Evolutionary conservation across 2,113 vertebrate species (phyloP), one percentile per base, ranked within the genome.

Genomic region (Platanista minor): DNA sequence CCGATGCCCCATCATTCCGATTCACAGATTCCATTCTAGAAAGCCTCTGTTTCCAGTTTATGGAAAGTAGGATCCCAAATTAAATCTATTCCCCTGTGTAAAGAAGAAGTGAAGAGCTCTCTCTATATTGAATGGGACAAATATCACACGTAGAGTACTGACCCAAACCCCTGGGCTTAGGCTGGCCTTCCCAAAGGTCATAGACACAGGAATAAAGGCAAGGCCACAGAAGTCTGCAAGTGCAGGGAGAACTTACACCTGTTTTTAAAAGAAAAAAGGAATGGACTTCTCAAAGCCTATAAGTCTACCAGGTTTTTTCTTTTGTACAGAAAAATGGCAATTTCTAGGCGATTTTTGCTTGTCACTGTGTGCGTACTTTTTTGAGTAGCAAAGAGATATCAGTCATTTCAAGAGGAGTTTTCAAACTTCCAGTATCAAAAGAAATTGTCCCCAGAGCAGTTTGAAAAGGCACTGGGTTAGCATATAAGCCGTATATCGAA

Each of bases 341-440:
- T 62, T 78, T 96, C 78, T 95, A 8, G 29, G 29, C 52, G 27
- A 15, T 33, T 78, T 85, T 54, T 87, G 31, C 85, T 80, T 57
- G 3, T 59, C 46, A 18, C 27, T 43, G 36, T 84, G 0, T 49
- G 10, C 2, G 1, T 52, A 14, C 88, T 77, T 87, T 36, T 87
- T 92, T 84, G n/a, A 84, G 27, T 23, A 87, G 17, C 18, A 69
- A 64, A 61, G 52, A 39, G 31, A 15, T 74, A 90, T 87, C 41
- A 64, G 67, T 74, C 41, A 27, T 66, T 72, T 8, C 5, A 52
- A 67, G 41, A 90, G n/a, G 20, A 41, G 83, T 91, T 64, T 66
- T 91, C 71, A 75, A 7, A 61, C 64, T 72, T 97, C 2, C 14
- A 21, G 0, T n/a, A 88, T 77, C 52, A 87, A 86, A 82, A 61